Base-by-base conservation (phyloP, 2,888 invertebrate genomes). In the Cactoblastis cactorum region DNA sequence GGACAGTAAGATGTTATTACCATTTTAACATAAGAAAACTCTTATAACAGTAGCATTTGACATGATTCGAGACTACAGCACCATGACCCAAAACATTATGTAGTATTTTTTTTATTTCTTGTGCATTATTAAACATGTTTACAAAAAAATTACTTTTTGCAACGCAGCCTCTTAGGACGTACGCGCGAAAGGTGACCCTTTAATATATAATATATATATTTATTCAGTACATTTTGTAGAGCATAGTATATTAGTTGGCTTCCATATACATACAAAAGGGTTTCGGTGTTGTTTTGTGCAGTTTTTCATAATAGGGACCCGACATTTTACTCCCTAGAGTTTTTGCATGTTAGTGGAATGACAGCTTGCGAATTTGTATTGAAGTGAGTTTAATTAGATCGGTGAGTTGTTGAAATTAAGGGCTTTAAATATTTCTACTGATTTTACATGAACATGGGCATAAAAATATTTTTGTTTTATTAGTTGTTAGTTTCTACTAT, bases 121-220 rank as follows among this genome's bases (percentile, higher is more conserved):
- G 54, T 61, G 51, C 55, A 37, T 33, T 9, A 55, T 55, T 63
- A 62, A 62, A 64, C 55, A 53, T 67, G 57, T 65, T 71, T 64
- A 72, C 61, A 63, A 64, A 63, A 66, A 65, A 63, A 67, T 69
- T 68, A 75, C 74, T 83, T 85, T 83, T 83, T 85, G 76, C 84
- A 81, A 80, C 70, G 88, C 88, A 88, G 88, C 88, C 86, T 65
- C 76, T 86, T 83, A 85, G 88, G 88, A 89, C 80, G 56, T 85
- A 87, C 80, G 79, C 82, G 74, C 83, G 84, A 70, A 88, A 89
- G 88, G 88, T 83, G 82, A 81, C 58, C 65, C 61, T 72, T 72
- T 71, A 64, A 63, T 63, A 63, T 69, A 53, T 69, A n/a, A n/a
- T n/a, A 32, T 65, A 67, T 61, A 61, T 58, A 59, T 60, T 59